Evolutionary conservation across 2,113 vertebrate genomes (phyloP), one percentile per base, ranked within the genome.

Genomic region (Callorhinus ursinus): DNA sequence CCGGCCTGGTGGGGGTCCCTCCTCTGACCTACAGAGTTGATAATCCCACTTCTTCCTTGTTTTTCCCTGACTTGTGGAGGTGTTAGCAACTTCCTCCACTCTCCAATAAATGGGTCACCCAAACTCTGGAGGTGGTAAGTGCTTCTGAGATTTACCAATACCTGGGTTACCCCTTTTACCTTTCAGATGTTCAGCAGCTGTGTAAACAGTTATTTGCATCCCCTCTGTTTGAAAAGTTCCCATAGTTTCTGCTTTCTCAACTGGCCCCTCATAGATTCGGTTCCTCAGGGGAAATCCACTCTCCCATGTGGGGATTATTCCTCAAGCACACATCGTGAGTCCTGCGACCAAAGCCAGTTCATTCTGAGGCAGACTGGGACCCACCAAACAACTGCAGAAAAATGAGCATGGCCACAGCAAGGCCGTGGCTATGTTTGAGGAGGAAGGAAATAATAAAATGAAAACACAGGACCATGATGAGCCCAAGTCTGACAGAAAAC

Each of bases 321-420:
- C 26, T 2, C 1, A 2, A 3, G 16, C 6, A 2, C 13, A 39
- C 14, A 10, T 9, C 0, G 2, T 1, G 8, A 36, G 31, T 26
- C 85, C 46, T 79, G 1, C 24, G 2, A 16, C 72, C 5, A n/a
- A 77, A 63, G 16, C 24, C 16, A 1, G 1, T 39, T 49, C 55
- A 4, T 16, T 46, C 31, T 0, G n/a, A 33, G 63, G 18, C 6
- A 1, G 4, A 2, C 28, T 12, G 5, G 3, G 49, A 8, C 12
- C 42, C 57, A n/a, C 13, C 19, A 6, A 19, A 33, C 51, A 77
- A 55, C 4, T 9, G 28, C 16, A 16, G 11, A 18, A 7, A 59
- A 7, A 36, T 13, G 18, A n/a, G 4, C 2, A 9, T 55, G 39
- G 21, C 14, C 55, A n/a, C 65, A 51, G 55, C 5, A 7, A 51